Base-by-base conservation (phyloP, 2,888 invertebrate genomes). In the Hemaris fuciformis region DNA sequence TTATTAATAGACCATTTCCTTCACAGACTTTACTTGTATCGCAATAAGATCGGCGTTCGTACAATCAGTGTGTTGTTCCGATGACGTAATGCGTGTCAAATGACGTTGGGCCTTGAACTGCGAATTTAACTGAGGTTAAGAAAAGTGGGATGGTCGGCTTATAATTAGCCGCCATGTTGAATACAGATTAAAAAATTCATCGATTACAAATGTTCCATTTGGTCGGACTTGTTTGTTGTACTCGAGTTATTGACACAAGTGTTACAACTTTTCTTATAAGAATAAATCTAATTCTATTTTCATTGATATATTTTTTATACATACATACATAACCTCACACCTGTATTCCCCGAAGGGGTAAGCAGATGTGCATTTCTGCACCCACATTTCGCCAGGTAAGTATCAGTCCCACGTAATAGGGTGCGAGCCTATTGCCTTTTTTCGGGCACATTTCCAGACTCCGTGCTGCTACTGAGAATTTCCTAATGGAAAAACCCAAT, bases 31-130 rank as follows among this genome's bases (percentile, higher is more conserved):
- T 48, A 48, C 45, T 38, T 25, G 18, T 46, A 38, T 59, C 38
- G 23, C 38, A 57, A 57, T 41, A 57, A 57, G 57, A 57, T 41
- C 41, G 57, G 38, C 57, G 23, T 23, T 38, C 38, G 15, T 57
- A 57, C 53, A 53, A 41, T 48, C 25, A 20, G 22, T 18, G 22
- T 7, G n/a, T 38, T 27, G 38, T 59, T 46, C 15, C 34, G 46
- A 23, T 59, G 46, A 59, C 31, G 59, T 48, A 59, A 60, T 41
- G 60, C 41, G n/a, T 53, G 34, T 60, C 48, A 41, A 60, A 41
- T 60, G 25, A 41, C 25, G 18, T 5, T n/a, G 13, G 60, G 18
- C 60, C 60, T 60, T 60, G 60, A 60, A 53, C 60, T 48, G 18
- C n/a, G 60, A 27, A 38, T 53, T 53, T 53, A 53, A 48, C 15